Conservation (phyloP, 2,113 vertebrate genomes). For the Bagarius yarrelli region DNA sequence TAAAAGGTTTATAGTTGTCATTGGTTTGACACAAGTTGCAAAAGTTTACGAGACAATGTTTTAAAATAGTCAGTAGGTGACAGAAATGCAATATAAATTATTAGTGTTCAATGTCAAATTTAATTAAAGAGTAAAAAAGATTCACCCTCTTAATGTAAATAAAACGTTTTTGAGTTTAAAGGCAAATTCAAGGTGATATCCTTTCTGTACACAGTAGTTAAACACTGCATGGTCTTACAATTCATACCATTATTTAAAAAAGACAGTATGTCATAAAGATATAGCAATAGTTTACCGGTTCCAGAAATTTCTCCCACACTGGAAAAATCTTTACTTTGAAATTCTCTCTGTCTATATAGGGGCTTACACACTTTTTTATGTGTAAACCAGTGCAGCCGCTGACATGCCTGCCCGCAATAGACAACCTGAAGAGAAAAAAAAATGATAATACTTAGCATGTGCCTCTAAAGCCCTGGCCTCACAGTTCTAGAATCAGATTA, state of each 20-base stretch:
- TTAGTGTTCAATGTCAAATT: neutral
- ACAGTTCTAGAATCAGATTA: neutral
- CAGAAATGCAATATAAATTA: neutral
- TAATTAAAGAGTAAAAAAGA: neutral
- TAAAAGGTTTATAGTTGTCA: neutral
- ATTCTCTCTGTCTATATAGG: constrained; percentile 73
- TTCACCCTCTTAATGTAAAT: neutral
- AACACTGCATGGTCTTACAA: neutral
- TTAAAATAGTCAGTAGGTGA: neutral
- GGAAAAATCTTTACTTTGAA: constrained; percentile 71
- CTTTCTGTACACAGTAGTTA: neutral
- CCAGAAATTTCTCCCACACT: constrained; percentile 67
- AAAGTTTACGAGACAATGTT: neutral
- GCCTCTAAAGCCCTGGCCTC: neutral
- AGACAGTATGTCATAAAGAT: neutral
- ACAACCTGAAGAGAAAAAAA: constrained; percentile 69
- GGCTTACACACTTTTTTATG: constrained; percentile 83
- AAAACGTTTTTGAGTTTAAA: neutral
- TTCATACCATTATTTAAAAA: neutral
- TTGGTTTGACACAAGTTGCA: neutral
- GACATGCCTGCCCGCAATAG: constrained; percentile 81
- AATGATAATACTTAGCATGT: constrained; percentile 30
- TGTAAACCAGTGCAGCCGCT: constrained; percentile 87
- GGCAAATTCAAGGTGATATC: neutral
- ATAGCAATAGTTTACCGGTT: constrained; percentile 60